These are phyloP conservation scores for Lepidotrigona ventralis DNA, from an alignment of 1,140 invertebrate genomes.

Conservation along the genomic window DNA sequence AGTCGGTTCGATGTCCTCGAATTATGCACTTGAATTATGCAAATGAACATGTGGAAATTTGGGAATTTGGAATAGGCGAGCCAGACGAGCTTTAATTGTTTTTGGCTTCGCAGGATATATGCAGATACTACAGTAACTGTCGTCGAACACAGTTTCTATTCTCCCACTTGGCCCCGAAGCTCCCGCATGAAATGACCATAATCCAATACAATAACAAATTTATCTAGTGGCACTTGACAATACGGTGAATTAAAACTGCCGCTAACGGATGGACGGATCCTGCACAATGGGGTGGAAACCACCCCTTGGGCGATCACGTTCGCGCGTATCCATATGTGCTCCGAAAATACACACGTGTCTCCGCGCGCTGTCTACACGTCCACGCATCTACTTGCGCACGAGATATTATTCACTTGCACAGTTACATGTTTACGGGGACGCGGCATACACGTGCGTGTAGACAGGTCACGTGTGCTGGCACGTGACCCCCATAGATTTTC, in stretches of 20 bases:
- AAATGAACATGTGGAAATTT: not conserved
- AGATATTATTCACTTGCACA: constrained; percentile 31
- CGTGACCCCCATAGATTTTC: constrained; percentile 59
- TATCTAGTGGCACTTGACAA: constrained; percentile 70
- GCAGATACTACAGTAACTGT: no score
- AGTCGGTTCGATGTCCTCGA: constrained; percentile 51
- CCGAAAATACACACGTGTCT: constrained; percentile 27
- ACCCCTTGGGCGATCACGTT: constrained; percentile 28
- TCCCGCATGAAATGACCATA: constrained; percentile 40
- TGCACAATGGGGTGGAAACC: constrained; percentile 56
- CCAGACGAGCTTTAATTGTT: not conserved
- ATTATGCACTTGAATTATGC: constrained; percentile 1
- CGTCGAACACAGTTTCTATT: not conserved
- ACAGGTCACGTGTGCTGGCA: constrained; percentile 68
- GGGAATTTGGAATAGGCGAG: not conserved
- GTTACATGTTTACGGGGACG: constrained; percentile 41
- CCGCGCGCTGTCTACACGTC: constrained; percentile 7
- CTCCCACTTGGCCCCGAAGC: not conserved
- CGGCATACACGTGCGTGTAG: constrained; percentile 45
- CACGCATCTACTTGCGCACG: constrained; percentile 20
- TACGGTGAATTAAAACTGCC: constrained; percentile 69
- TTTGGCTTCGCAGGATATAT: not conserved
- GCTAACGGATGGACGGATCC: constrained; percentile 40
- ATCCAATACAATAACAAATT: constrained; percentile 72
- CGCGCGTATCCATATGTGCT: constrained; percentile 6